Base-by-base conservation (phyloP, 2,797 vertebrate genomes). In the Eleutherodactylus coqui region DNA sequence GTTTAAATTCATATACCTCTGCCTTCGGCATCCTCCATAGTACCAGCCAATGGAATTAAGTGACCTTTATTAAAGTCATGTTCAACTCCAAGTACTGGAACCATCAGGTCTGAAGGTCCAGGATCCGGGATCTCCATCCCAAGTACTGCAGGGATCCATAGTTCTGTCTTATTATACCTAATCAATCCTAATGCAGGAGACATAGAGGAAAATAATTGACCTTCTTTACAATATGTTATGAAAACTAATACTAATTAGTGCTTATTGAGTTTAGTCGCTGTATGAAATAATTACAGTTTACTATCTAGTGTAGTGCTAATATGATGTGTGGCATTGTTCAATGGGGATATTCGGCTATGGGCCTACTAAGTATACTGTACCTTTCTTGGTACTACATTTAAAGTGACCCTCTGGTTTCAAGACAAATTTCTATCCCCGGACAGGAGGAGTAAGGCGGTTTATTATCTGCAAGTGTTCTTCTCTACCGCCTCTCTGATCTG, bases 111-210 rank as follows among this genome's bases (percentile, higher is more conserved):
- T 7, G 96, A 98, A 69, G 96, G 96, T 88, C 92, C 89, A 0
- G 97, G 96, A 88, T 98, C 97, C 60, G 95, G 96, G 88, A 98
- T 97, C 73, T 97, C 94, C 94, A 97, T 91, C 24, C 96, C 96
- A 16, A 95, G 91, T 32, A 97, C 91, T 38, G 95, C 95, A 0
- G 96, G 94, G 55, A 96, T 88, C 91, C 91, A 90, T 27, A 93
- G 60, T 77, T 94, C 94, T 34, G 93, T 95, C 86, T 92, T 91
- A 0, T 94, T 91, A 55, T 95, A 94, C 85, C 90, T 88, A 89
- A 97, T 93, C 84, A 93, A 91, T 45, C 97, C 96, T 98, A 85
- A 75, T n/a, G 3, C 34, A 79, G 19, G 55, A 43, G 27, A 62
- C 11, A 32, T n/a, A 53, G 2, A 38, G 11, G 27, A 13, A 55